Conservation (phyloP, 2,797 vertebrate species). For the Capromys pilorides region DNA sequence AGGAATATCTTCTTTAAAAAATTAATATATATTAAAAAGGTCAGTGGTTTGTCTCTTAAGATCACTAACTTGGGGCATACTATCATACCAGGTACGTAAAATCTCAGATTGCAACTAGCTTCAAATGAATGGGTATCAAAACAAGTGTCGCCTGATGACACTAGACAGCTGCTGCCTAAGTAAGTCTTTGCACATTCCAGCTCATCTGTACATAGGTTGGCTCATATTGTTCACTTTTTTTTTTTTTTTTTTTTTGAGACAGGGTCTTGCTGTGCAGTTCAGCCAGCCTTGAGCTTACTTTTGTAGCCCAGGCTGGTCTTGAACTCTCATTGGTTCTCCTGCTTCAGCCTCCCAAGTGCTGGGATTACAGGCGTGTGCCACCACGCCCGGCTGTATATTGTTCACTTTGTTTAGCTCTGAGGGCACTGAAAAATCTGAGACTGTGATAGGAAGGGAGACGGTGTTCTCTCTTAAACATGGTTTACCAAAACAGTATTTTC, state of each 20-base stretch:
- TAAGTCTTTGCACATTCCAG: constrained; percentile 66
- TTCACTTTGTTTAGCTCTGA: not conserved
- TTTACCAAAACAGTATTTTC: constrained; percentile 46
- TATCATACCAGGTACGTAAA: constrained; percentile 66
- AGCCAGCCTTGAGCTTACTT: no score
- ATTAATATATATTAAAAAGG: constrained; percentile 55
- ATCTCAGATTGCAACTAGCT: constrained; percentile 65
- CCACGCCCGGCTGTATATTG: not conserved
- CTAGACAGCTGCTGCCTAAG: not conserved
- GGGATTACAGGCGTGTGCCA: no score
- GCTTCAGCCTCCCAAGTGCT: no score
- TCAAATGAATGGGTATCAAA: constrained; percentile 73
- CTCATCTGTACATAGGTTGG: constrained; percentile 33
- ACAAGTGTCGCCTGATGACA: constrained; percentile 44
- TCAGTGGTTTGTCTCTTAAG: constrained; percentile 72
- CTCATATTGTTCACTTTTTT: constrained; percentile 14
- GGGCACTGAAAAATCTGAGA: constrained; percentile 9
- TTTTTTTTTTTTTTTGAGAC: no score
- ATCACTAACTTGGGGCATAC: constrained; percentile 76
- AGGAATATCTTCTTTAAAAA: constrained; percentile 20
- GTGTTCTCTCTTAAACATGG: not conserved
- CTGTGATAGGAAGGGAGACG: not conserved
- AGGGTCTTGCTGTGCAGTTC: no score
- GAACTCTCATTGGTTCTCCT: no score
- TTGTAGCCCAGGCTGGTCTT: no score